These are phyloP conservation scores for Momotus momota DNA, from an alignment of 2,797 vertebrate genomes.

Conservation along the genomic window DNA sequence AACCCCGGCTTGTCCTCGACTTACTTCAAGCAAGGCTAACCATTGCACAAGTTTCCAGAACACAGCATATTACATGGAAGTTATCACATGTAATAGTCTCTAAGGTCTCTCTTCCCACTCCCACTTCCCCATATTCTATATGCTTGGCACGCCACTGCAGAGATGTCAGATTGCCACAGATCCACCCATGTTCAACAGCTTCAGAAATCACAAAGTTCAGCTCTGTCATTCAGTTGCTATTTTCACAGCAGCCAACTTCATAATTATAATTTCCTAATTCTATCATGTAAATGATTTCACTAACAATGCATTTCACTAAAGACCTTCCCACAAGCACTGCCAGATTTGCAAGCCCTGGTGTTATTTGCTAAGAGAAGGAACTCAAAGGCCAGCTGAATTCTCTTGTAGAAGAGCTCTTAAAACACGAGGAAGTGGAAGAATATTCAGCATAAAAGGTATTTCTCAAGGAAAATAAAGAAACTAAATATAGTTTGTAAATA, in stretches of 20 bases:
- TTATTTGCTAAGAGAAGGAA: constrained; percentile 32
- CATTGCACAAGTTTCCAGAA: neutral
- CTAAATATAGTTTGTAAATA: neutral
- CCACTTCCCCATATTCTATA: neutral
- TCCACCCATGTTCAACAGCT: neutral
- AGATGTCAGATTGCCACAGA: neutral
- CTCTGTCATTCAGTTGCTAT: neutral
- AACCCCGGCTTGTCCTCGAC: neutral
- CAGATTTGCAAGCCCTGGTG: neutral
- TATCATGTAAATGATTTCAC: constrained; percentile 13
- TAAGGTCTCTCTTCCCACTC: neutral
- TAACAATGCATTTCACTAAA: constrained; percentile 10
- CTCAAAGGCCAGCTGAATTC: constrained; percentile 31
- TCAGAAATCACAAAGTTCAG: neutral
- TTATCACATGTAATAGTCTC: neutral
- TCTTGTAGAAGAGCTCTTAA: neutral
- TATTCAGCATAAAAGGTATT: neutral
- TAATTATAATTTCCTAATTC: constrained; percentile 45
- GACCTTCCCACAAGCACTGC: constrained; percentile 38
- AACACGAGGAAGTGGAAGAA: neutral
- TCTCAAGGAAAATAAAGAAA: neutral
- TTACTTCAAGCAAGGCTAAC: neutral
- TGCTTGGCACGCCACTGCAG: neutral
- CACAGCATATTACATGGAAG: neutral
- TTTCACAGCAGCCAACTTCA: constrained; percentile 42